Base-by-base conservation (phyloP, 2,113 vertebrate genomes). In the Stigmatopora nigra region DNA sequence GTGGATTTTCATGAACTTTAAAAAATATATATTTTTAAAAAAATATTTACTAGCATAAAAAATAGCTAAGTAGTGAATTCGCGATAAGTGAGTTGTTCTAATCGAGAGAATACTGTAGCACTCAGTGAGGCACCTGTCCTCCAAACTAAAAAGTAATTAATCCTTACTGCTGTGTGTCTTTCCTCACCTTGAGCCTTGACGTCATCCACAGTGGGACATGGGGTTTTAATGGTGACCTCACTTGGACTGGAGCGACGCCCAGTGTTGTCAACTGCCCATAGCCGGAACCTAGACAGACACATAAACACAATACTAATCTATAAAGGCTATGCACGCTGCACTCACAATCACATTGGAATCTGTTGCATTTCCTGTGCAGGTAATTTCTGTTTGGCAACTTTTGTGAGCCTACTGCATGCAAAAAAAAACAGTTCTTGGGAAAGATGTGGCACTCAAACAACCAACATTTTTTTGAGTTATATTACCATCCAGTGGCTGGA, bases 191-290 rank as follows among this genome's bases (percentile, higher is more conserved):
- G 95, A 56, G 96, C 95, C 86, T 99, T 99, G 77, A 97, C 92
- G 35, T 99, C 97, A 65, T 99, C 97, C 70, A 99, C 96, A 60
- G 95, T 94, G 0, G 95, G 95, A 78, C 97, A 99, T 0, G 97
- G 97, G 0, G 94, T 97, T 87, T 98, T 97, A 72, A 99, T 94
- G 0, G 90, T 98, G 82, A 99, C 93, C 20, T 97, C 94, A 22
- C 93, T 98, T 7, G 95, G 94, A 71, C 91, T 91, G 61, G 97
- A 99, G 4, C 95, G 93, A 0, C 96, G 90, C 3, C 96, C 97
- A 0, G 95, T 99, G 87, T 95, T 98, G 85, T 99, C 97, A 0
- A 99, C 95, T 49, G 94, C 94, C 95, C 96, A 98, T 57, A 99
- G 90, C 0, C 95, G 93, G 84, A 99, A 99, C 95, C 97, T 99